Percentiles rank a stretch among this genome's conserved stretches.
phyloP scores from a whole-genome alignment of 2,888 invertebrate genomes.

The Dorcus hopei region DNA sequence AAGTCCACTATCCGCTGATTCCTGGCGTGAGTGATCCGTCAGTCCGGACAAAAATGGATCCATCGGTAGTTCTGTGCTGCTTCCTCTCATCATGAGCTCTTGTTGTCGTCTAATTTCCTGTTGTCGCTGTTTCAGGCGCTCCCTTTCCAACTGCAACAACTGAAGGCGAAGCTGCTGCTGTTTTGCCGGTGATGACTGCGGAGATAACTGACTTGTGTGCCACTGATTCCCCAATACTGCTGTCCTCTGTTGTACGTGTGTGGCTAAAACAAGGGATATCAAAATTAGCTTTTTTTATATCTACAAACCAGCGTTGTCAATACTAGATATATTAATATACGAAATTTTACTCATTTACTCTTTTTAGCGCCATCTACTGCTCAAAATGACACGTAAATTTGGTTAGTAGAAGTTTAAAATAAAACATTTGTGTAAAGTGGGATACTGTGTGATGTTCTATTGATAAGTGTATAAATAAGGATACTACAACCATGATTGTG shows the following conservation, averaged over 20 bases:
- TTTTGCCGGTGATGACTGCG: slow-evolving; percentile 59
- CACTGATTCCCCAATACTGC: slow-evolving; percentile 37
- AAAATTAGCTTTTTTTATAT: not conserved
- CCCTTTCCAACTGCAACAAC: slow-evolving; percentile 83
- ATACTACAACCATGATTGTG: no score
- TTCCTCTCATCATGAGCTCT: slow-evolving; percentile 69
- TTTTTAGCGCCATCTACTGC: no score
- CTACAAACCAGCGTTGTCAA: no score
- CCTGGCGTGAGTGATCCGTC: slow-evolving; percentile 89
- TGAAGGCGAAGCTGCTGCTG: slow-evolving; percentile 77
- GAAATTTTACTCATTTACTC: no score
- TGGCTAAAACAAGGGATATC: not conserved
- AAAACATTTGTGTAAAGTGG: no score
- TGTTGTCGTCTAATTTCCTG: slow-evolving; percentile 86
- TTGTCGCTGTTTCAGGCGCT: slow-evolving; percentile 82
- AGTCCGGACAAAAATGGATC: slow-evolving; percentile 80
- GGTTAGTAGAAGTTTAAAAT: no score
- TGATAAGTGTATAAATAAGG: no score
- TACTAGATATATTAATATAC: no score
- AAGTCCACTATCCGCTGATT: slow-evolving; percentile 91
- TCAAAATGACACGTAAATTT: no score
- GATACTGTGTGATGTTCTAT: no score
- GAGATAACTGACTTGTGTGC: slow-evolving; percentile 50
- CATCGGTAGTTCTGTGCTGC: slow-evolving; percentile 63
- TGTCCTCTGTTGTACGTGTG: slow-evolving; percentile 46